Evolutionary conservation across 2,113 vertebrate species (phyloP).

Genomic region (Gobio gobio): DNA sequence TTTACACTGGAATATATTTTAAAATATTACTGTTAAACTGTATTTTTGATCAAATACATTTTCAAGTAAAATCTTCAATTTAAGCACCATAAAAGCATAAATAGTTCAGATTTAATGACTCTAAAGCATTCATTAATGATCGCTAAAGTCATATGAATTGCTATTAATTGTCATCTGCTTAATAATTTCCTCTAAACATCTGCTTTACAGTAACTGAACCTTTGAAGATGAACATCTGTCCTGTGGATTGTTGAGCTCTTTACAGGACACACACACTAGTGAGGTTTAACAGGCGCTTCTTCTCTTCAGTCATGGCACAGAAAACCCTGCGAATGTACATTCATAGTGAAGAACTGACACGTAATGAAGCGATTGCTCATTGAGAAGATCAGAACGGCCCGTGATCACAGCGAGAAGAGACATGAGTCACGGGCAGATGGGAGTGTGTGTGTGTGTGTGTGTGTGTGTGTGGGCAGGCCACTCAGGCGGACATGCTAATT

Average conservation of each 20-base stretch:
- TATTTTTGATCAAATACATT: too few species aligned
- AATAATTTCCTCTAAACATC: too few species aligned
- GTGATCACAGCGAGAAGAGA: constrained; percentile 8
- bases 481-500: constrained; percentile 36
- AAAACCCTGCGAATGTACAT: not conserved
- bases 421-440: constrained; percentile 30
- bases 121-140: too few species aligned
- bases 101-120: too few species aligned
- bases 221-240: not conserved
- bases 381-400: not conserved
- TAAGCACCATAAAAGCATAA: too few species aligned
- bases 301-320: not conserved
- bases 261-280: not conserved
- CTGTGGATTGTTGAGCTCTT: not conserved
- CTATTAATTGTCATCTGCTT: too few species aligned
- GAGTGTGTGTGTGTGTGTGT: constrained; percentile 20
- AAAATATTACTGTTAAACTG: too few species aligned
- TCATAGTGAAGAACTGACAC: not conserved
- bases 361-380: constrained; percentile 13
- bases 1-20: too few species aligned
- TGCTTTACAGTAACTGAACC: not conserved
- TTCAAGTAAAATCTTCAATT: too few species aligned
- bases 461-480: constrained; percentile 7
- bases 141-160: too few species aligned
- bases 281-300: not conserved